These are phyloP conservation scores for Coenonympha glycerion DNA, from an alignment of 2,888 invertebrate genomes.

Conservation along the genomic window DNA sequence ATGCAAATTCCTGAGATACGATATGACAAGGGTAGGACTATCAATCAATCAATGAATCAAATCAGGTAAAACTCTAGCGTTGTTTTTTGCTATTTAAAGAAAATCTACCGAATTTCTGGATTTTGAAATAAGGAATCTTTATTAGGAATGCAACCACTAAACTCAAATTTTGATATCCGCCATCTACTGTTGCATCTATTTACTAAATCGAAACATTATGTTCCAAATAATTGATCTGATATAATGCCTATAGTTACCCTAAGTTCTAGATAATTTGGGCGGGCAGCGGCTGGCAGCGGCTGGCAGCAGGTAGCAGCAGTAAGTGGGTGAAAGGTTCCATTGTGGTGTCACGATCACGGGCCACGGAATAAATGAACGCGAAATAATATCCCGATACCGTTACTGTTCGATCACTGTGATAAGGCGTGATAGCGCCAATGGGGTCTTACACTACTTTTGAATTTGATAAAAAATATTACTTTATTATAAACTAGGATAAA, in stretches of 20 bases:
- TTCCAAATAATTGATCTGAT: background rate
- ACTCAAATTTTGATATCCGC: too few relatives aligned
- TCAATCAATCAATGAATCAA: too few relatives aligned
- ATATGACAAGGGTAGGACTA: too few relatives aligned
- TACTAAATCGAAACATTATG: background rate
- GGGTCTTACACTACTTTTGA: too few relatives aligned
- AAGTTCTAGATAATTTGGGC: conserved; percentile 32
- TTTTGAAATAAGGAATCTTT: too few relatives aligned
- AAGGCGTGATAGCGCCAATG: conserved; percentile 24
- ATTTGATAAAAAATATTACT: too few relatives aligned
- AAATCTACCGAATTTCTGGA: too few relatives aligned
- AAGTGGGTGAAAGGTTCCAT: conserved; percentile 39
- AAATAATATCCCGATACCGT: conserved; percentile 25
- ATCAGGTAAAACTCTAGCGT: too few relatives aligned
- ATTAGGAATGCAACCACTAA: too few relatives aligned
- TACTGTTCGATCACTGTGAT: conserved; percentile 28
- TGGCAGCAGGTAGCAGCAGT: conserved; percentile 23
- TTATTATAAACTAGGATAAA: too few relatives aligned
- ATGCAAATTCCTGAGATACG: too few relatives aligned
- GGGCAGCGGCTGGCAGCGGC: conserved; percentile 15
- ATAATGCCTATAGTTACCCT: background rate
- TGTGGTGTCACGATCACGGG: conserved; percentile 36
- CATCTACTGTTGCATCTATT: background rate
- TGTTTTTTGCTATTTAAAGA: too few relatives aligned
- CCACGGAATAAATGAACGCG: conserved; percentile 27